Base-by-base conservation (phyloP, 2,888 invertebrate species). In the Mesochorus sp. region DNA sequence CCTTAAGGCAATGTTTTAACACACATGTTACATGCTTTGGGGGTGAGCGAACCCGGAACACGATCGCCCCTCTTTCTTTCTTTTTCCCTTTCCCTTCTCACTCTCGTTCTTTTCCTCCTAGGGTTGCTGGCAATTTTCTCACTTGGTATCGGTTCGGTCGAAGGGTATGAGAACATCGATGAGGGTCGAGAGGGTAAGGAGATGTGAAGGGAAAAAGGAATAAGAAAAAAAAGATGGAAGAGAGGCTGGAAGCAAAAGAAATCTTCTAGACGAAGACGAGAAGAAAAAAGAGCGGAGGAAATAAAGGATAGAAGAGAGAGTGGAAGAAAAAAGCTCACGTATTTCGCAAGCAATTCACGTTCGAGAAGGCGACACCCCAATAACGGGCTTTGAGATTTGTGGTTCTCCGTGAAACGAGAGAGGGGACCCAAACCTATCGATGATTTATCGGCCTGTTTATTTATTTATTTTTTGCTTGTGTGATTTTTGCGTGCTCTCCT, bases 341-440 rank as follows among this genome's bases (percentile, higher is more conserved):
- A 78, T 68, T 85, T 81, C 81, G 83, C 82, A 86, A 80, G 85
- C 85, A 79, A 83, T 85, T 82, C 84, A 85, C 86, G 86, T 87
- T 85, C 84, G 72, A 80, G 81, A 83, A 83, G 84, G 85, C 83
- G 86, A 86, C 86, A 86, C 86, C 85, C 85, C 87, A 86, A 86
- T 86, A 87, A 85, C 86, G 83, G 84, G 84, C 84, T 81, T 80
- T 81, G 85, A 87, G 86, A 87, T 86, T 87, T 86, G 86, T 87
- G 84, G 86, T 81, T 83, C 83, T 82, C n/a, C 81, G 79, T 81
- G 83, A 71, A 74, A 59, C 71, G 51, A 64, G 70, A 83, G 82
- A 82, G 80, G 81, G 83, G 73, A 79, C 82, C 82, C 81, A 81
- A 85, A 86, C 84, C 85, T 86, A 86, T 85, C 84, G 84, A 84